These are phyloP conservation scores for Lordiphosa fenestrarum DNA, from an alignment of 2,888 invertebrate genomes.

Conservation along the genomic window DNA sequence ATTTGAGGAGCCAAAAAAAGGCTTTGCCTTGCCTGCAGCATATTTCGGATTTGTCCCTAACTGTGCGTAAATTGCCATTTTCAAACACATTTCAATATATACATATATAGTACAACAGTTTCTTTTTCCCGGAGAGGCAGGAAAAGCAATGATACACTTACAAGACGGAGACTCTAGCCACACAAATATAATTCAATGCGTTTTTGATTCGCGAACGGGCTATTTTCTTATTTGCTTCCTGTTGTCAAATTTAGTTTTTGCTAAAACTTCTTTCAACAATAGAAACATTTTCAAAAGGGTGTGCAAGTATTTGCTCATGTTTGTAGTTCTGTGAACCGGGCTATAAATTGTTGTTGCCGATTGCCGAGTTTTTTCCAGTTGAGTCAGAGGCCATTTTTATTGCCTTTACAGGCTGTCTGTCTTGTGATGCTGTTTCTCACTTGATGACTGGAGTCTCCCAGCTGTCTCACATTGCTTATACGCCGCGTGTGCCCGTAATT, in stretches of 20 bases:
- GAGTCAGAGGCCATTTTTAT: conserved; percentile 42
- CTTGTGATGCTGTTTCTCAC: conserved; percentile 10
- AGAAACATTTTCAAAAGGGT: too few species aligned
- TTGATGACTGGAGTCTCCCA: neutral
- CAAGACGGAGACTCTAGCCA: conserved; percentile 1
- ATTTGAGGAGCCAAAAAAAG: conserved; percentile 18
- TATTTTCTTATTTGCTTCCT: too few species aligned
- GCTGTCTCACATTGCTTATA: conserved; percentile 50
- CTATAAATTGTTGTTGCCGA: too few species aligned
- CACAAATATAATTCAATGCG: too few species aligned
- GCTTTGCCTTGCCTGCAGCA: conserved; percentile 54
- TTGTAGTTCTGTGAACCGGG: too few species aligned
- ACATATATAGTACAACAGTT: neutral
- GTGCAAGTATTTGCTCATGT: too few species aligned
- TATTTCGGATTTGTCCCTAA: conserved; percentile 55
- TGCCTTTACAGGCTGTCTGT: conserved; percentile 35
- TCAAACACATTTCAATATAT: conserved; percentile 68
- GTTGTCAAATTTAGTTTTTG: too few species aligned
- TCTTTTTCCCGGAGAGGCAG: conserved; percentile 19
- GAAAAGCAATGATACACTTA: conserved; percentile 38
- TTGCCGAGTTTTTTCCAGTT: too few species aligned
- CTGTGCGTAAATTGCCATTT: conserved; percentile 74
- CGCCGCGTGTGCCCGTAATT: conserved; percentile 41
- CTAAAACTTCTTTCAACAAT: too few species aligned
- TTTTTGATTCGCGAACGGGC: too few species aligned